phyloP scores from a whole-genome alignment of 2,113 vertebrate species.

The Stigmatopora argus region DNA sequence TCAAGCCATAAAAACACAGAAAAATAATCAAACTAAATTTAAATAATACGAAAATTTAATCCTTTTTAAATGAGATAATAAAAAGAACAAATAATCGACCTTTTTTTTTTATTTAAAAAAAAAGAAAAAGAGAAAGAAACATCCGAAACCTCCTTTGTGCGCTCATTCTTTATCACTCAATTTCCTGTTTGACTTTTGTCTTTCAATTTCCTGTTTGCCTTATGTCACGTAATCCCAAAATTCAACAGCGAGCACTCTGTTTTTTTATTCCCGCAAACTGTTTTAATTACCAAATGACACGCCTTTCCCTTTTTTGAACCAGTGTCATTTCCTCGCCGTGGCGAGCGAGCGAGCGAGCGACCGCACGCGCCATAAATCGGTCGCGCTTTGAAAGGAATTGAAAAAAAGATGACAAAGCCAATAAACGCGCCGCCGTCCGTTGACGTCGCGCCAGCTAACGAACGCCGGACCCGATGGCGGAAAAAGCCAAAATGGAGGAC shows the following conservation, averaged over 20 bases:
- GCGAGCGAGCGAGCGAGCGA: not conserved
- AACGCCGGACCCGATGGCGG: slow-evolving; percentile 38
- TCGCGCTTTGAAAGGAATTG: not conserved
- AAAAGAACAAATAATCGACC: too few relatives aligned
- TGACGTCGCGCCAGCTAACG: too few relatives aligned
- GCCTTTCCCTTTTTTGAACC: not conserved
- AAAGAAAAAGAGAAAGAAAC: not conserved
- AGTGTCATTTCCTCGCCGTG: not conserved
- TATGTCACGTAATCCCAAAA: not conserved
- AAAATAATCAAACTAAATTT: not conserved
- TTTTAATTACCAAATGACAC: not conserved
- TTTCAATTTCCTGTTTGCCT: not conserved
- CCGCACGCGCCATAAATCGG: not conserved
- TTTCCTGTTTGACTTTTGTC: not conserved
- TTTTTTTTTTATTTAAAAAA: not conserved
- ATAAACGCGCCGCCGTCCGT: slow-evolving; percentile 12
- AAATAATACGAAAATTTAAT: not conserved
- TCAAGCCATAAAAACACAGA: too few relatives aligned
- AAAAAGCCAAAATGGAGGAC: slow-evolving; percentile 63
- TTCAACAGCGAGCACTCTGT: not conserved
- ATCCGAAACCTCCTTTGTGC: not conserved
- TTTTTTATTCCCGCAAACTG: not conserved
- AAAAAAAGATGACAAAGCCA: slow-evolving; percentile 13
- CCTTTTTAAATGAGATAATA: not conserved
- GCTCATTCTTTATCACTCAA: not conserved